These are phyloP conservation scores for Mylabris phalerata DNA, from an alignment of 1,140 invertebrate species.

Conservation along the genomic window DNA sequence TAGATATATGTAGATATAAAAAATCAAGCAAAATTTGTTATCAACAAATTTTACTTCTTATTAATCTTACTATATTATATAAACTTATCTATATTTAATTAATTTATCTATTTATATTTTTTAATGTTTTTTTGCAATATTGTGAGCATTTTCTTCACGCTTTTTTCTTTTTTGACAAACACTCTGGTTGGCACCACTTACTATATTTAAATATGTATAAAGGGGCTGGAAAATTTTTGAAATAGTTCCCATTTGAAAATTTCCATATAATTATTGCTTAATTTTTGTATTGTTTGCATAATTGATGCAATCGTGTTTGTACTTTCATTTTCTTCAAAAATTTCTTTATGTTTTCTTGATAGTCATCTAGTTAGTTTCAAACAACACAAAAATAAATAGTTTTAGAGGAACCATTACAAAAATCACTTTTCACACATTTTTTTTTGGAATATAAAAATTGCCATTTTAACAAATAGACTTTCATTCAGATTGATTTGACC, in stretches of 20 bases:
- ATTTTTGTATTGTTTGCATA: background rate
- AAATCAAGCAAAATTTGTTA: background rate
- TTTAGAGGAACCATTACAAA: slow-evolving; percentile 9
- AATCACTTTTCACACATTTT: slow-evolving; percentile 1
- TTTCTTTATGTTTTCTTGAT: background rate
- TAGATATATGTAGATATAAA: background rate
- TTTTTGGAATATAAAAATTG: too few species aligned
- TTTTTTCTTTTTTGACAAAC: too few species aligned
- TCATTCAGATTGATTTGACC: slow-evolving; percentile 1
- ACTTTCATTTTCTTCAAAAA: background rate
- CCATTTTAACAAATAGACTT: background rate
- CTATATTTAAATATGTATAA: background rate
- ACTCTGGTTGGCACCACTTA: slow-evolving; percentile 26
- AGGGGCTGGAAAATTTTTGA: background rate
- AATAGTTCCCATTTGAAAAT: slow-evolving; percentile 7
- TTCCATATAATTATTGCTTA: slow-evolving; percentile 9
- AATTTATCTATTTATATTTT: too few species aligned
- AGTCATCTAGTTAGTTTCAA: background rate
- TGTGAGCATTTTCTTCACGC: slow-evolving; percentile 31
- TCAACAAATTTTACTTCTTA: background rate
- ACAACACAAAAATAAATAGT: background rate
- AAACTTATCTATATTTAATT: slow-evolving; percentile 31
- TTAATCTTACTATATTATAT: slow-evolving; percentile 22
- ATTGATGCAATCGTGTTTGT: background rate
- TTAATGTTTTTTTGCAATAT: too few species aligned